Evolutionary conservation across 2,797 vertebrate species (phyloP), one percentile per base, ranked within the genome.

Genomic region (Microctenopoma steveboyesi): DNA sequence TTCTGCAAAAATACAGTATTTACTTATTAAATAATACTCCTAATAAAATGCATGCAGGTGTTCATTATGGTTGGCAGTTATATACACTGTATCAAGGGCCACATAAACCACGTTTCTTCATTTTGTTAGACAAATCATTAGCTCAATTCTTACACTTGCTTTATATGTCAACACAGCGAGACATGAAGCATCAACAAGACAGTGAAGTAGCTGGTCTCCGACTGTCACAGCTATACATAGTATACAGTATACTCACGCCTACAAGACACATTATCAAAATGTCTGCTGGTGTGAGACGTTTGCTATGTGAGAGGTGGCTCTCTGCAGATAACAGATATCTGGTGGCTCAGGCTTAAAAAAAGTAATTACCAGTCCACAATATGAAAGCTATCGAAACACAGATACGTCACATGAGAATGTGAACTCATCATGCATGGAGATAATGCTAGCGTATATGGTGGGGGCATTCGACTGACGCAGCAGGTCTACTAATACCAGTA

Each of bases 361-460:
- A 50, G 51, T 69, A 67, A 76, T 78, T 71, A 77, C 51, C 51
- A 51, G 25, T 56, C 67, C 28, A 11, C 56, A 53, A 46, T n/a
- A 18, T 47, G 66, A 58, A 11, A 40, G 39, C 14, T 42, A 13
- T 42, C 40, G 15, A 42, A 42, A 42, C 40, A 40, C 40, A 42
- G 40, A 4, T 42, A 42, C 4, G 5, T 14, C 40, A 42, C 69
- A 37, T 1, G 18, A 67, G 47, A 70, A 66, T 48, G 1, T 28
- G 53, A 53, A 58, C 53, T 70, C 60, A 27, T 69, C n/a, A 7
- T 16, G 68, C 46, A 9, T 64, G 58, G 10, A 50, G 58, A 74
- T 69, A 54, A 51, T 27, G 33, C 15, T 53, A 27, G 61, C 18
- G 53, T 10, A 46, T 22, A 49, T 59, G 14, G 6, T 48, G 15